Percentiles rank a stretch among this genome's conserved stretches.
phyloP scores from a whole-genome alignment of 1,140 invertebrate genomes.

The Oryzaephilus surinamensis region DNA sequence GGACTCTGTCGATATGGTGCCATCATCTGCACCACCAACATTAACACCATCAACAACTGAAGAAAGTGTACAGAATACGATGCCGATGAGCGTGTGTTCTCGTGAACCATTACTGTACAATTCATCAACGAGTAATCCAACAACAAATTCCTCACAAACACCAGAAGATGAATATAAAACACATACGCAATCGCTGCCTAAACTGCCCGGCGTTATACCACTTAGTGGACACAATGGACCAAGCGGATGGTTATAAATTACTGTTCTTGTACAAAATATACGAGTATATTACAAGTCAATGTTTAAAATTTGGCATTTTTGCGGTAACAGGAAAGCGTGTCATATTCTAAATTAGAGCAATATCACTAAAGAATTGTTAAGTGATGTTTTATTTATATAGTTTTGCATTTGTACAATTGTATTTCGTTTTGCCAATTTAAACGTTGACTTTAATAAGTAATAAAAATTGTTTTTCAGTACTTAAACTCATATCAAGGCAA shows the following conservation, averaged over 20 bases:
- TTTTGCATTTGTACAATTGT: too few relatives aligned
- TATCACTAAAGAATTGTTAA: neutral
- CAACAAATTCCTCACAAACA: constrained; percentile 34
- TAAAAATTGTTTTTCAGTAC: too few relatives aligned
- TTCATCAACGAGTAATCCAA: constrained; percentile 31
- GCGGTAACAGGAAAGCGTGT: neutral
- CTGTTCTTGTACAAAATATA: neutral
- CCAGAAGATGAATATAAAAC: constrained; percentile 33
- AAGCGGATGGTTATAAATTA: constrained; percentile 47
- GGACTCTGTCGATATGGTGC: constrained; percentile 36
- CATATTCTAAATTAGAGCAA: neutral
- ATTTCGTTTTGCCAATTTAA: too few relatives aligned
- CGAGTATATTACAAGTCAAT: constrained; percentile 1
- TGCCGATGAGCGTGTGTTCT: constrained; percentile 29
- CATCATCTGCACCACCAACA: constrained; percentile 13
- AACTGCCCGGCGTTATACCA: constrained; percentile 50
- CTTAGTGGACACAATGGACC: constrained; percentile 50
- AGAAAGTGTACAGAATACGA: constrained; percentile 28
- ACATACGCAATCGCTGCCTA: constrained; percentile 34
- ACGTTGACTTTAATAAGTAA: too few relatives aligned
- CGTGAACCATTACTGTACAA: constrained; percentile 34
- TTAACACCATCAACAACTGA: constrained; percentile 44
- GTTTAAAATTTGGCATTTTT: neutral
- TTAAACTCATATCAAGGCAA: too few relatives aligned
- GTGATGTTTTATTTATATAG: too few relatives aligned